Percentiles rank a stretch among this genome's conserved stretches.
phyloP scores from a whole-genome alignment of 1,140 invertebrate species.

The Telenomus remus region DNA sequence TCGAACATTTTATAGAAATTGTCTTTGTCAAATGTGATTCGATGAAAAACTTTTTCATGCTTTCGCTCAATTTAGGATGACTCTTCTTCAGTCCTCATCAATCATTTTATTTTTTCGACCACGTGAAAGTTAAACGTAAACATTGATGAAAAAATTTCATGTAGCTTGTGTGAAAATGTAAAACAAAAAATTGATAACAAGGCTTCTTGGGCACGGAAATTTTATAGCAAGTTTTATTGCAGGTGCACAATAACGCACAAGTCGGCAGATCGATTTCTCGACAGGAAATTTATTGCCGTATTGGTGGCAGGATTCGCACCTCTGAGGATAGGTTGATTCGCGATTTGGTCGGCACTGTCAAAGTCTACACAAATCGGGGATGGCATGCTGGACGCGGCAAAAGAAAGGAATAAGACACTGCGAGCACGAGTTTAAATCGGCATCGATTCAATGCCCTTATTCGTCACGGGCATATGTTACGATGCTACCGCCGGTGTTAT shows the following conservation, averaged over 20 bases:
- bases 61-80: neutral
- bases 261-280: conserved; percentile 36
- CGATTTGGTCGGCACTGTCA: conserved; percentile 34
- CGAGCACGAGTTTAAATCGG: conserved; percentile 50
- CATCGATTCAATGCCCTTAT: conserved; percentile 59
- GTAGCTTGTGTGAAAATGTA: too few relatives aligned
- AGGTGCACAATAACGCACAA: conserved; percentile 35
- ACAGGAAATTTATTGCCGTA: conserved; percentile 46
- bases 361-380: conserved; percentile 47
- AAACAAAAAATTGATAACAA: too few relatives aligned
- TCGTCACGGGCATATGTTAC: conserved; percentile 59
- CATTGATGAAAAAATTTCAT: too few relatives aligned
- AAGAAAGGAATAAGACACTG: conserved; percentile 50
- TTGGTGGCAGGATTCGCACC: conserved; percentile 44
- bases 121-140: too few relatives aligned
- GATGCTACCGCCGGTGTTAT: conserved; percentile 51
- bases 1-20: conserved; percentile 55
- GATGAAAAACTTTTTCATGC: conserved; percentile 2
- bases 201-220: too few relatives aligned
- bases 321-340: conserved; percentile 35
- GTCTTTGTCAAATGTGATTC: conserved; percentile 27
- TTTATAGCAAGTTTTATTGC: conserved; percentile 15
- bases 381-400: conserved; percentile 31
- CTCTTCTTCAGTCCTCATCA: conserved; percentile 4
- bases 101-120: too few relatives aligned